Percentiles rank a stretch among this genome's conserved stretches.
Conservation (phyloP, 2,888 invertebrate genomes). For the Zaprionus obscuricornis region DNA sequence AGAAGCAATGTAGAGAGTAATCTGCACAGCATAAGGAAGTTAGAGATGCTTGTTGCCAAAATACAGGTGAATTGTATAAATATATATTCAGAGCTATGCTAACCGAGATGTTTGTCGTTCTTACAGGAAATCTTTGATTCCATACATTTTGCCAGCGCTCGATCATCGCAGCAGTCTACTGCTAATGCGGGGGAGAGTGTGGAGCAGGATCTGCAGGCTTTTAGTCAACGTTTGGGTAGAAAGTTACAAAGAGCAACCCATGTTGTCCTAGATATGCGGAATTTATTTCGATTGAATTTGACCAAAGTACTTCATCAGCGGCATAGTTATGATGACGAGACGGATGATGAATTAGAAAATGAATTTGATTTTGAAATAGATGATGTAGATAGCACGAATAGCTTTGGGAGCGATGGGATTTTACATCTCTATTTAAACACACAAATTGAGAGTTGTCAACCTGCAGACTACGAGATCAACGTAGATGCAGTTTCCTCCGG, state of each 20-base stretch:
- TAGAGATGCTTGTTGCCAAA: slow-evolving; percentile 81
- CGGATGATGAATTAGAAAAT: slow-evolving; percentile 48
- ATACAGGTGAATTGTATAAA: slow-evolving; percentile 73
- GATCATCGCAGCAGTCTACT: slow-evolving; percentile 25
- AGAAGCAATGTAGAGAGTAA: slow-evolving; percentile 78
- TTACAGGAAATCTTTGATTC: slow-evolving; percentile 82
- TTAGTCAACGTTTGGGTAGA: slow-evolving; percentile 72
- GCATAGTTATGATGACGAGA: slow-evolving; percentile 54
- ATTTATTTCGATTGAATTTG: slow-evolving; percentile 77
- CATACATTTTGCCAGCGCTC: slow-evolving; percentile 71
- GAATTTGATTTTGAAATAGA: slow-evolving; percentile 74
- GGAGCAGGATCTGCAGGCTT: slow-evolving; percentile 70
- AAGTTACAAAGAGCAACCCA: slow-evolving; percentile 80
- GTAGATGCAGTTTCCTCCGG: slow-evolving; percentile 37
- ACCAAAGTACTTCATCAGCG: slow-evolving; percentile 61
- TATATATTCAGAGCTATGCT: neutral
- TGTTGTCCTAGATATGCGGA: slow-evolving; percentile 75
- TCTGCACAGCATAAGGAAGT: slow-evolving; percentile 80
- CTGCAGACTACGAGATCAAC: slow-evolving; percentile 43
- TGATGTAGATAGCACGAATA: slow-evolving; percentile 55
- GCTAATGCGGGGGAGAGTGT: slow-evolving; percentile 40
- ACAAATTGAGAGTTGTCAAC: slow-evolving; percentile 74
- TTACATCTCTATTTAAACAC: slow-evolving; percentile 74
- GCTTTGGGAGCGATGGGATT: slow-evolving; percentile 11
- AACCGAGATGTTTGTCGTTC: rapidly evolving